phyloP scores from a whole-genome alignment of 1,140 invertebrate genomes.

The Hycleus cichorii region DNA sequence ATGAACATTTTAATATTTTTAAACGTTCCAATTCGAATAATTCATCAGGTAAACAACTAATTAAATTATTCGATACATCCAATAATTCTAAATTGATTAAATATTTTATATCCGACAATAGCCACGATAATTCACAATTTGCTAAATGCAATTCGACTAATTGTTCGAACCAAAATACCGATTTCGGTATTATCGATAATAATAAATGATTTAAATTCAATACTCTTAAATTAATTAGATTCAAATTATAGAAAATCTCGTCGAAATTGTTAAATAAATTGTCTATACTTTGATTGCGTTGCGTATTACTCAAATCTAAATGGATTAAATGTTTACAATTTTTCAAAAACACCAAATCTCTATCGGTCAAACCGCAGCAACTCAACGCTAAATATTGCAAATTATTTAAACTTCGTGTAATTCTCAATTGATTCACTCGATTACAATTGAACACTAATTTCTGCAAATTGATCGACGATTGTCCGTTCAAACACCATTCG shows the following conservation, averaged over 20 bases:
- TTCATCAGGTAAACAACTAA: conserved; percentile 5
- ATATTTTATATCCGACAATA: conserved; percentile 4
- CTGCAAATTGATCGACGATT: not conserved
- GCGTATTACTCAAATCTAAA: conserved; percentile 10
- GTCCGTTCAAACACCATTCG: conserved; percentile 7
- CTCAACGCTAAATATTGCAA: conserved; percentile 7
- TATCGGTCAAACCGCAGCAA: conserved; percentile 7
- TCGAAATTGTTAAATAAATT: conserved; percentile 3
- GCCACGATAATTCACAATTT: conserved; percentile 11
- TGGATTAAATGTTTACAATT: not conserved
- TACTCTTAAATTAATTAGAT: not conserved
- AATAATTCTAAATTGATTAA: conserved; percentile 10
- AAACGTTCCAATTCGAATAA: conserved; percentile 4
- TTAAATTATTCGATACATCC: conserved; percentile 8
- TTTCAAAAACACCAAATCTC: conserved; percentile 6
- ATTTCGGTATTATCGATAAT: conserved; percentile 10
- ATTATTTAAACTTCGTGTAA: conserved; percentile 1
- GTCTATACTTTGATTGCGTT: not conserved
- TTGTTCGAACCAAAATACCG: not conserved
- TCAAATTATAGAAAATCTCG: not conserved
- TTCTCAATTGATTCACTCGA: conserved; percentile 1
- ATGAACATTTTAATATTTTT: not conserved
- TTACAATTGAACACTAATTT: conserved; percentile 13
- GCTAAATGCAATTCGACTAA: conserved; percentile 13
- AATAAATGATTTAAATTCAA: conserved; percentile 4